Conservation (phyloP, 2,113 vertebrate species). For the Cyanoderma ruficeps region DNA sequence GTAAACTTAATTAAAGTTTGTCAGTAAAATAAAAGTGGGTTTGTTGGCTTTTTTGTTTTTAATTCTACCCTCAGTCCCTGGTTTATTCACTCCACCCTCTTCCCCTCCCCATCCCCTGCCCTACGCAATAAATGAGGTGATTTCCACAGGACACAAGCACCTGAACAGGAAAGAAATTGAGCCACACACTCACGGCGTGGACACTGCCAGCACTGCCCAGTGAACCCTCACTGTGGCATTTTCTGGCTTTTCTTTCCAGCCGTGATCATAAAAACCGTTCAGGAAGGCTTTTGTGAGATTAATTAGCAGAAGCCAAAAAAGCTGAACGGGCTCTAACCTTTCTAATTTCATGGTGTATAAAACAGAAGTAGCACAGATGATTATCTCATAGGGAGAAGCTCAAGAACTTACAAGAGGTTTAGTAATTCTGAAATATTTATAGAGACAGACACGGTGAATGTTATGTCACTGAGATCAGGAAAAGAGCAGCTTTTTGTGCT, state of each 20-base stretch:
- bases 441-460: not conserved
- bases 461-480: not conserved
- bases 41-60: not conserved
- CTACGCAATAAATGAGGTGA: not conserved
- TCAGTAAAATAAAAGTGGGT: not conserved
- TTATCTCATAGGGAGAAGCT: not conserved
- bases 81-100: not conserved
- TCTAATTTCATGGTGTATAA: conserved; percentile 42
- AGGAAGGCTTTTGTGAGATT: not conserved
- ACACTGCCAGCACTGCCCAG: not conserved
- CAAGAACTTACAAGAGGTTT: not conserved
- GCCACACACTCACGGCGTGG: not conserved
- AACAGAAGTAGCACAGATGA: not conserved
- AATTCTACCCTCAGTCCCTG: not conserved
- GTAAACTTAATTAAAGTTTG: not conserved
- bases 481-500: not conserved
- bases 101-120: not conserved
- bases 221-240: not conserved
- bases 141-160: not conserved
- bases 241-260: not conserved
- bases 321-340: not conserved
- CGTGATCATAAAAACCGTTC: not conserved
- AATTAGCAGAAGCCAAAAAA: not conserved
- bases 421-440: not conserved
- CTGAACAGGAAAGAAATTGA: not conserved